These are phyloP conservation scores for Ostrea denselamellosa DNA, from an alignment of 1,140 invertebrate species.

Conservation along the genomic window DNA sequence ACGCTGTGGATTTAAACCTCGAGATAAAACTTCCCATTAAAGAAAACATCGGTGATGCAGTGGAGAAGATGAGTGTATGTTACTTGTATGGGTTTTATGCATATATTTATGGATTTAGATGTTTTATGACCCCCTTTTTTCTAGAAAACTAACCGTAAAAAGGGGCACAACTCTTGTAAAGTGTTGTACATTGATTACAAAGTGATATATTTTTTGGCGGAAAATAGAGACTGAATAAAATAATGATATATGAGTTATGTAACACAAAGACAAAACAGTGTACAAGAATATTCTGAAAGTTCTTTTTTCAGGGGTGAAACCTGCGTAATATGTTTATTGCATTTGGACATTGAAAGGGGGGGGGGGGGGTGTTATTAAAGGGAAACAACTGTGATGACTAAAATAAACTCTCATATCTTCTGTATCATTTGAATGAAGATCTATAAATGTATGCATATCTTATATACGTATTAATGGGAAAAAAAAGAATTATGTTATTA, in stretches of 20 bases:
- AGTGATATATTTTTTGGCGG: background rate
- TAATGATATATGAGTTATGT: background rate
- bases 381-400: background rate
- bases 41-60: background rate
- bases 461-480: too few species aligned
- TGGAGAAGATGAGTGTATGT: background rate
- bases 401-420: too few species aligned
- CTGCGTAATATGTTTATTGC: background rate
- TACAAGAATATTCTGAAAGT: background rate
- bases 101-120: background rate
- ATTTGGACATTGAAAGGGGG: background rate
- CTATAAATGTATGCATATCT: too few species aligned
- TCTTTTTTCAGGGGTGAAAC: background rate
- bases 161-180: constrained; percentile 18
- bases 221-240: background rate
- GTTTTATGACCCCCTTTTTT: background rate
- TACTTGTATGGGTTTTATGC: background rate
- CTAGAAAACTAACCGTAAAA: background rate
- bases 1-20: background rate
- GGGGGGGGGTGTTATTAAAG: background rate
- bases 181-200: background rate
- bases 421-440: too few species aligned
- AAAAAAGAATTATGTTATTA: too few species aligned
- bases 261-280: background rate
- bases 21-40: background rate